Conservation (phyloP, 1,140 invertebrate species). For the Sitobion miscanthi region DNA sequence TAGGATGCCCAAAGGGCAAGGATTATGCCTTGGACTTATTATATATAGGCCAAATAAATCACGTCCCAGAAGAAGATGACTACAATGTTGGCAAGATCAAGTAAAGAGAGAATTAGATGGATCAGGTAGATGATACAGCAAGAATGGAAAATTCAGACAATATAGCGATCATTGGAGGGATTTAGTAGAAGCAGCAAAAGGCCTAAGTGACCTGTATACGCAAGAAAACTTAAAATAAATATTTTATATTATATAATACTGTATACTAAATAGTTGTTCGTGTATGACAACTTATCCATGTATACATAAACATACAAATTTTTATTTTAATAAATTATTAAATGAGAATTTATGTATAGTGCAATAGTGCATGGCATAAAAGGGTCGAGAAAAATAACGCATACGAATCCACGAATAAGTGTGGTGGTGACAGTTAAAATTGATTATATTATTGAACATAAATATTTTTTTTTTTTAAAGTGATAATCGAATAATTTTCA, state of each 20-base stretch:
- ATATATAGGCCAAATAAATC: not conserved
- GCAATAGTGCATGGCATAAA: not conserved
- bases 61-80: not conserved
- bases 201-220: not conserved
- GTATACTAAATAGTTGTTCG: not conserved
- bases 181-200: not conserved
- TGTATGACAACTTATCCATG: not conserved
- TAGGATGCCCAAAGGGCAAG: not conserved
- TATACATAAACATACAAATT: not conserved
- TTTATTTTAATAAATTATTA: not conserved
- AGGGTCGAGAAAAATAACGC: not conserved
- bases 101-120: not conserved
- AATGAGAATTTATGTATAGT: not conserved
- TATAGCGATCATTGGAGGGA: not conserved
- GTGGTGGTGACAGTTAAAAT: not conserved
- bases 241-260: not conserved
- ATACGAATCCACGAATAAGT: not conserved
- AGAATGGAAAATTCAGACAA: not conserved
- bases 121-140: not conserved
- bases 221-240: not conserved
- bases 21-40: not conserved
- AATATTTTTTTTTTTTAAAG: not conserved
- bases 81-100: not conserved
- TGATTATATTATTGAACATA: not conserved
- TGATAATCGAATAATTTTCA: not conserved